Base-by-base conservation (phyloP, 2,797 vertebrate genomes). In the Myotis myotis region DNA sequence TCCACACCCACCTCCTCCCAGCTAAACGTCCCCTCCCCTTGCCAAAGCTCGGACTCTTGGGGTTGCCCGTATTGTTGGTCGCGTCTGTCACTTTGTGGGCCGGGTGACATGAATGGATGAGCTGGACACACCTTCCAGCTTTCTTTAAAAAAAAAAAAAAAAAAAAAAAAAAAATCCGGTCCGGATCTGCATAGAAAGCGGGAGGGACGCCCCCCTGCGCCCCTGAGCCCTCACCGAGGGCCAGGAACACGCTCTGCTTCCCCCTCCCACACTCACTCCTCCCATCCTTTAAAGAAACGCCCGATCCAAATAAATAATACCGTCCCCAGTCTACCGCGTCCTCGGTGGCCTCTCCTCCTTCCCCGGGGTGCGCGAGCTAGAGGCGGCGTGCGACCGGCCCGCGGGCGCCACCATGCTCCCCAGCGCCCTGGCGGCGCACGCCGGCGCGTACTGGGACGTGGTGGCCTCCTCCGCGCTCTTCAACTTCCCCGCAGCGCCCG, bases 61-160 rank as follows among this genome's bases (percentile, higher is more conserved):
- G 97, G 98, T 98, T 97, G 98, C 98, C 98, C 97, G 98, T 96
- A 98, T 99, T 99, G 99, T 99, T 98, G 99, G 98, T 98, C 97
- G 96, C 98, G 98, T 99, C 99, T 98, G 98, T 99, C 98, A 98
- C 98, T 98, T 98, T 98, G 98, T 98, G 98, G 98, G 98, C 98
- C 98, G 98, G 97, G 98, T 99, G 99, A 99, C 99, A 98, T 98
- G 99, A 99, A 99, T 99, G 99, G 99, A 99, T 98, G 98, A 98
- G 90, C 96, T 84, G 98, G 99, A 98, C 98, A 99, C 99, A 99
- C 99, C 99, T 99, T 99, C 99, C 98, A 98, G 98, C 98, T 98
- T 98, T 97, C 97, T 98, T 97, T 98, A 41, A 10, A 49, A 98
- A 97, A 98, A 96, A 55, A 25, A 41, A 98, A 97, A 98, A 96